Evolutionary conservation across 2,888 invertebrate genomes (phyloP), one percentile per base, ranked within the genome.

Genomic region (Pristionchus entomophagus): DNA sequence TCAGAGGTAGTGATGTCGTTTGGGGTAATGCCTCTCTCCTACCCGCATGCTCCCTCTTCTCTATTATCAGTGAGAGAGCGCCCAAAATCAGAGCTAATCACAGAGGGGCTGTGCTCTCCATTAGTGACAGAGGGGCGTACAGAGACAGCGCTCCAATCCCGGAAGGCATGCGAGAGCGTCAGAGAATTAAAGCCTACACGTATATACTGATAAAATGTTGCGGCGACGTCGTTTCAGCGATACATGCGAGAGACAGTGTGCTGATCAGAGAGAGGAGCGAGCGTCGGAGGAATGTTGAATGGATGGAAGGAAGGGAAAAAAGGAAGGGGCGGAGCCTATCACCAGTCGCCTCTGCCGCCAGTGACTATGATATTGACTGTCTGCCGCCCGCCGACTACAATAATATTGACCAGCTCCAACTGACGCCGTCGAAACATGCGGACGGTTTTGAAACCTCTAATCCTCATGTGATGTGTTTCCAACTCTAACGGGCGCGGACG

Each of bases 231-330:
- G 73, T 73, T 65, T 35, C 35, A 22, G 35, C 65, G 65, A 35
- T 35, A 35, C 0, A 19, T 26, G 26, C 8, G 5, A 17, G 38
- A 69, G 69, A 41, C n/a, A 45, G 73, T n/a, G 45, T n/a, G 41
- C n/a, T 73, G 73, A 73, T 73, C 19, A 17, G 73, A 26, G 73
- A 69, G 69, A n/a, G 69, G 35, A 65, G 65, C n/a, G 26, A 73
- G 38, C 51, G 59, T 12, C 6, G 59, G 59, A 59, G 59, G 59
- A 59, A 59, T 59, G 59, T 59, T 12, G 59, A 59, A 59, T 22
- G 59, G 26, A 59, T 26, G 26, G 26, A 26, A 59, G 26, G 59
- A 59, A 12, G 59, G 26, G 19, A n/a, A 17, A 73, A 73, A 73
- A 73, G 78, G 78, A 78, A 78, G 78, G 32, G 35, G 65, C 22